Percentiles rank a stretch among this genome's conserved stretches.
Conservation (phyloP, 2,888 invertebrate genomes). For the Xylocampa areola region DNA sequence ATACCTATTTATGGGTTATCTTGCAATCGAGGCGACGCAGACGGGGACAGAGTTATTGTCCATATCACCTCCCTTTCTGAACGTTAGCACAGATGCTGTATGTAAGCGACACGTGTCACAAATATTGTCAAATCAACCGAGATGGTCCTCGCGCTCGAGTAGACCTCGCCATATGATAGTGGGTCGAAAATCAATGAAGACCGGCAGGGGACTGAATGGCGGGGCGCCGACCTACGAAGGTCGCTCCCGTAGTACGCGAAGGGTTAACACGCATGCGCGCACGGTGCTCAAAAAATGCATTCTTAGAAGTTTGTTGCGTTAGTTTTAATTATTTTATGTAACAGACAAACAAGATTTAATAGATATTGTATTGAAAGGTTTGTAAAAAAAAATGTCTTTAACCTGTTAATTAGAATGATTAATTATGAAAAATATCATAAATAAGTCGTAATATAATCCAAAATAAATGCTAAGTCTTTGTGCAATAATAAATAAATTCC, state of each 20-base stretch:
- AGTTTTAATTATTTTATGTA: background rate
- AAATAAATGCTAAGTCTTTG: too few species aligned
- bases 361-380: too few species aligned
- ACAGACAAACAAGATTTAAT: too few species aligned
- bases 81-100: constrained; percentile 18
- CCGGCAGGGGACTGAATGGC: constrained; percentile 79
- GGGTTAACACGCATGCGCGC: constrained; percentile 80
- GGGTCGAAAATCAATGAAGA: constrained; percentile 85
- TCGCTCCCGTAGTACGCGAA: constrained; percentile 84
- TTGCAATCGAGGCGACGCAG: background rate
- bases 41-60: constrained; percentile 4
- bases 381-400: too few species aligned
- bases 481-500: too few species aligned
- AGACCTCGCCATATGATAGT: constrained; percentile 71
- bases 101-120: constrained; percentile 60
- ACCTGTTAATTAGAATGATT: too few species aligned
- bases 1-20: constrained; percentile 28
- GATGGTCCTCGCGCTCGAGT: constrained; percentile 74
- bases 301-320: constrained; percentile 5
- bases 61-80: constrained; percentile 20
- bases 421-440: too few species aligned
- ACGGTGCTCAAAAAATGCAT: constrained; percentile 31
- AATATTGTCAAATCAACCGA: constrained; percentile 71
- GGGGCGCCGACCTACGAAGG: constrained; percentile 86
- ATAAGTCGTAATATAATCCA: too few species aligned